Conservation (phyloP, 2,797 vertebrate species). For the Trichosurus vulpecula region DNA sequence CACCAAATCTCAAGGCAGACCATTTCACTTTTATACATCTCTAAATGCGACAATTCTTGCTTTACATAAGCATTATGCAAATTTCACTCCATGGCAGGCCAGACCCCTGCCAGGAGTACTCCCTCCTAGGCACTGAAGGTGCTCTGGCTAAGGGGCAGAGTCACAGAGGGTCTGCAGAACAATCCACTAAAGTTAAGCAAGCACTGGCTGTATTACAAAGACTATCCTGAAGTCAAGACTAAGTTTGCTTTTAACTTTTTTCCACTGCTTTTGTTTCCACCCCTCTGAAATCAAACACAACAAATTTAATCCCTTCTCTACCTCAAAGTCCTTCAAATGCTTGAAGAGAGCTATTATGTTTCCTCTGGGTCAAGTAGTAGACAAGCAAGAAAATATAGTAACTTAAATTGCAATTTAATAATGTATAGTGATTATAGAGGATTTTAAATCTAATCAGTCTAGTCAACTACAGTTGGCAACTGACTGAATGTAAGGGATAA, state of each 20-base stretch:
- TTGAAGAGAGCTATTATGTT: not conserved
- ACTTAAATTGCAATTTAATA: not conserved
- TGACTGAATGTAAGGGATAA: not conserved
- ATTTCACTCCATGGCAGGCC: not conserved
- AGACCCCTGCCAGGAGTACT: not conserved
- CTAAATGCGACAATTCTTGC: not conserved
- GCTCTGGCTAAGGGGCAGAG: not conserved
- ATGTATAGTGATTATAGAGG: not conserved
- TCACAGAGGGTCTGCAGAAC: not conserved
- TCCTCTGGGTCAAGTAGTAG: not conserved
- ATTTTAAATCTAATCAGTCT: not conserved
- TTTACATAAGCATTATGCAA: not conserved
- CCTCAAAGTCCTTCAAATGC: not conserved
- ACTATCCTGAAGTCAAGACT: no score
- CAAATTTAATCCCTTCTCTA: not conserved
- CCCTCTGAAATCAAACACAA: not conserved
- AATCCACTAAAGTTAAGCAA: not conserved
- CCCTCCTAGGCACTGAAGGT: not conserved
- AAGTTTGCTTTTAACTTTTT: no score
- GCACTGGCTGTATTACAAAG: no score
- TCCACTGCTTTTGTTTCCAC: not conserved
- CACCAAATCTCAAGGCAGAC: not conserved
- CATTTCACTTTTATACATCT: not conserved
- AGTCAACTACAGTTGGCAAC: not conserved
- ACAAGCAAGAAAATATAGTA: not conserved